Evolutionary conservation across 2,888 invertebrate genomes (phyloP).

Genomic region (Ganaspis brasiliensis): DNA sequence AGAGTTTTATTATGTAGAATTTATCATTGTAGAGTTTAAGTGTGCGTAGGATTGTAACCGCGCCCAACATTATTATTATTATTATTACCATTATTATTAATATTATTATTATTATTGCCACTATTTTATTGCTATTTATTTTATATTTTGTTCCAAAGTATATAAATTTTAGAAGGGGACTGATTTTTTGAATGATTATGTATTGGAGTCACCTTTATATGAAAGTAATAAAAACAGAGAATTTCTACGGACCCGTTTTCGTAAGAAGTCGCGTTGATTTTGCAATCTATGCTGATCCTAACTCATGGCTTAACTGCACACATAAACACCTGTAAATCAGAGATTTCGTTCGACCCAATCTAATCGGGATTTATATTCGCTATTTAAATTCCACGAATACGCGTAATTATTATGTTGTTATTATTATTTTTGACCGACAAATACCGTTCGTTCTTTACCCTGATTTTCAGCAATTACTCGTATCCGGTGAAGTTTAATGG

Average conservation of each 20-base stretch:
- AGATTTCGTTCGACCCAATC: conserved; percentile 13
- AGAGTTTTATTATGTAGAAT: too few species aligned
- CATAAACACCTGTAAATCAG: conserved; percentile 29
- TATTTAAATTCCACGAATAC: conserved; percentile 16
- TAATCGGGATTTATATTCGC: neutral
- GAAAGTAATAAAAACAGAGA: conserved; percentile 19
- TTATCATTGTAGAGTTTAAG: too few species aligned
- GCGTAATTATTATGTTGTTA: conserved; percentile 24
- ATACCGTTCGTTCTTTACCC: conserved; percentile 33
- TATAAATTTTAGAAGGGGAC: neutral
- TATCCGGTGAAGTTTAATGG: conserved; percentile 40
- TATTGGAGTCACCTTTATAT: conserved; percentile 8
- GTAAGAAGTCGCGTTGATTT: conserved; percentile 31
- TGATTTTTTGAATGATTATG: neutral
- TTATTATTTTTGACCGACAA: conserved; percentile 14
- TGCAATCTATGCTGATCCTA: conserved; percentile 24
- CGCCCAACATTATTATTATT: too few species aligned
- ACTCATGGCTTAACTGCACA: conserved; percentile 24
- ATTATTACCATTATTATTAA: neutral
- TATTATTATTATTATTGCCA: neutral
- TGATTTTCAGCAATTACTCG: conserved; percentile 33
- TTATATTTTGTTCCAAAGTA: neutral
- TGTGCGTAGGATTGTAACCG: too few species aligned
- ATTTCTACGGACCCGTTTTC: conserved; percentile 29
- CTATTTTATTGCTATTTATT: too few species aligned